Evolutionary conservation across 2,113 vertebrate species (phyloP).

Genomic region (Elachura formosa): DNA sequence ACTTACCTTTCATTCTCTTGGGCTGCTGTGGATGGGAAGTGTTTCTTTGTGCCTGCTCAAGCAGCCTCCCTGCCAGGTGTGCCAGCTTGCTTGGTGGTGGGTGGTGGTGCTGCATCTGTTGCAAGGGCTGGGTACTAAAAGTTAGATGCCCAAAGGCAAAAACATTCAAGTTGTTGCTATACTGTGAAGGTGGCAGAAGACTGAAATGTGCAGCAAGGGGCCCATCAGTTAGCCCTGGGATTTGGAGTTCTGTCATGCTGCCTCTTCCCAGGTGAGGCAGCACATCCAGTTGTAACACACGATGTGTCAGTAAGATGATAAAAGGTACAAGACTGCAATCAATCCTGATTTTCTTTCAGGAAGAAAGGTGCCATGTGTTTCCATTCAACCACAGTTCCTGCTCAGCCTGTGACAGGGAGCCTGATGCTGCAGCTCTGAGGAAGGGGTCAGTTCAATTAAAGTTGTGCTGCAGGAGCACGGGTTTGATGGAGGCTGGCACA

Average conservation of each 20-base stretch:
- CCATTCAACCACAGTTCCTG: background rate
- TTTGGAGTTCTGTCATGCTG: background rate
- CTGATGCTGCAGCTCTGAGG: background rate
- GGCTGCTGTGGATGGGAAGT: background rate
- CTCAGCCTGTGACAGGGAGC: background rate
- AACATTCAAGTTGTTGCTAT: background rate
- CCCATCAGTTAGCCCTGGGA: background rate
- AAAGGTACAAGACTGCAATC: background rate
- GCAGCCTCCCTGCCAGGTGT: background rate
- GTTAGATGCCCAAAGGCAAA: background rate
- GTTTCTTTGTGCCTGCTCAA: background rate
- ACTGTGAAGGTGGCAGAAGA: background rate
- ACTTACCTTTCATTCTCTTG: background rate
- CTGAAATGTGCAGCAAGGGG: background rate
- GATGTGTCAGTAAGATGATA: background rate
- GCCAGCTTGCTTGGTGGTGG: too few relatives aligned
- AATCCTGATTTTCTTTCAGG: background rate
- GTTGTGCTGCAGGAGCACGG: accelerated
- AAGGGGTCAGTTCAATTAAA: background rate
- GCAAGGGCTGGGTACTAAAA: background rate
- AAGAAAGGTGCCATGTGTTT: background rate
- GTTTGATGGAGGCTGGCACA: background rate
- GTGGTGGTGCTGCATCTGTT: background rate
- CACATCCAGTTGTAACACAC: background rate
- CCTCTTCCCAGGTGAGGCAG: background rate